Conservation (phyloP, 2,888 invertebrate genomes). For the Metopia argyrocephala region DNA sequence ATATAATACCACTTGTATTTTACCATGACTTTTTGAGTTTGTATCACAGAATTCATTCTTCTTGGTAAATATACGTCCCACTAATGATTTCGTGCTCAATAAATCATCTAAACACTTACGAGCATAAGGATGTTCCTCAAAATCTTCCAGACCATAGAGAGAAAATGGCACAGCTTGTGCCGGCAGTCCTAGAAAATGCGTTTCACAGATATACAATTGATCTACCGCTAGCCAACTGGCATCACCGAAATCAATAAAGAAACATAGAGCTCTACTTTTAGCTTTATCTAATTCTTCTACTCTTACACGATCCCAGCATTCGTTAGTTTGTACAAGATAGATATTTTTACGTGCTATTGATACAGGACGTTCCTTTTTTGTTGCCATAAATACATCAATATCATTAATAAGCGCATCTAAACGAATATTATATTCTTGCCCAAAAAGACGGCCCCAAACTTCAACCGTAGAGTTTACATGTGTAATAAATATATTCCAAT, state of each 20-base stretch:
- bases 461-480: slow-evolving; percentile 82
- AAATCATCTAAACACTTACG: slow-evolving; percentile 75
- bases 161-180: slow-evolving; percentile 87
- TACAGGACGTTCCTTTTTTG: slow-evolving; percentile 68
- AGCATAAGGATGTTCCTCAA: slow-evolving; percentile 78
- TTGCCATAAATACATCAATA: slow-evolving; percentile 79
- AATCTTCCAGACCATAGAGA: slow-evolving; percentile 85
- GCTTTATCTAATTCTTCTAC: slow-evolving; percentile 79
- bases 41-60: slow-evolving; percentile 69
- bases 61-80: slow-evolving; percentile 80
- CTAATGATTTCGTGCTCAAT: slow-evolving; percentile 81
- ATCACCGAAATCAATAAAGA: slow-evolving; percentile 88
- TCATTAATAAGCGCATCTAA: slow-evolving; percentile 80
- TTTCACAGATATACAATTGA: slow-evolving; percentile 82
- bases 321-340: slow-evolving; percentile 78
- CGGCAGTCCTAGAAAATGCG: slow-evolving; percentile 83
- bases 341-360: slow-evolving; percentile 71
- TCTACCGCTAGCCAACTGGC: slow-evolving; percentile 81
- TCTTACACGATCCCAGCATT: slow-evolving; percentile 81
- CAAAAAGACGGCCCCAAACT: slow-evolving; percentile 84
- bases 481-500: slow-evolving; percentile 82
- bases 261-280: slow-evolving; percentile 80
- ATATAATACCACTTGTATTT: slow-evolving; percentile 82
- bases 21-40: slow-evolving; percentile 66
- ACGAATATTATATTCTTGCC: slow-evolving; percentile 82